These are phyloP conservation scores for Periparus ater DNA, from an alignment of 2,797 vertebrate genomes.

Conservation along the genomic window DNA sequence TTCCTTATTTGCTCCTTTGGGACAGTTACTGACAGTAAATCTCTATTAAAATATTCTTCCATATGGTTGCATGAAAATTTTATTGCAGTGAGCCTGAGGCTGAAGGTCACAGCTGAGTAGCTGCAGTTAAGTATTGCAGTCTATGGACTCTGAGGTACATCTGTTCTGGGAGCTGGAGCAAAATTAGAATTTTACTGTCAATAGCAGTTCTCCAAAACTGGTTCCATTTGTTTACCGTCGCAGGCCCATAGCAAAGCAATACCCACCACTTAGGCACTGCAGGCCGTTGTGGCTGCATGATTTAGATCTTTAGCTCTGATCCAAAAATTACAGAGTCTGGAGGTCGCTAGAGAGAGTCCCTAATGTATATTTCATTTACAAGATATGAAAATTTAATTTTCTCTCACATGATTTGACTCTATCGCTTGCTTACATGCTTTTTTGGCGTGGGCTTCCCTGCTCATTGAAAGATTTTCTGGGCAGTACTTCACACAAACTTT, in stretches of 20 bases:
- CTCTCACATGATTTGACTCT: conserved; percentile 68
- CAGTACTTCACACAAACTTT: conserved; percentile 37
- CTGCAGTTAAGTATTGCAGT: conserved; percentile 87
- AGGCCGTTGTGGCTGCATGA: conserved; percentile 20
- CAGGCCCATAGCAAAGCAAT: conserved; percentile 51
- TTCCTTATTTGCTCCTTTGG: conserved; percentile 94
- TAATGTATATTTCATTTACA: conserved; percentile 81
- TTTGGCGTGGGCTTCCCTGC: conserved; percentile 27
- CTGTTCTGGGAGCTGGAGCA: conserved; percentile 86
- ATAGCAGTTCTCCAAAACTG: conserved; percentile 82
- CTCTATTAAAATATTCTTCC: conserved; percentile 95
- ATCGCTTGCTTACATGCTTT: conserved; percentile 49
- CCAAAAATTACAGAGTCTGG: conserved; percentile 71
- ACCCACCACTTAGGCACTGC: conserved; percentile 7
- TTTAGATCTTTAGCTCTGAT: conserved; percentile 58
- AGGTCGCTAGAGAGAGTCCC: conserved; percentile 72
- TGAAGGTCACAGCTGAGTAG: conserved; percentile 89
- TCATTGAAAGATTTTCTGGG: conserved; percentile 58
- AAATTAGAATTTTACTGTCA: conserved; percentile 88
- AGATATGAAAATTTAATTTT: conserved; percentile 80
- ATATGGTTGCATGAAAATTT: conserved; percentile 98
- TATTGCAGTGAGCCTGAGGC: conserved; percentile 90
- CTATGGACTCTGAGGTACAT: conserved; percentile 86
- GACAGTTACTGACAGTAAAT: conserved; percentile 93
- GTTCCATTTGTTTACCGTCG: conserved; percentile 77